phyloP scores from a whole-genome alignment of 1,140 invertebrate genomes.

The Helicoverpa zea region DNA sequence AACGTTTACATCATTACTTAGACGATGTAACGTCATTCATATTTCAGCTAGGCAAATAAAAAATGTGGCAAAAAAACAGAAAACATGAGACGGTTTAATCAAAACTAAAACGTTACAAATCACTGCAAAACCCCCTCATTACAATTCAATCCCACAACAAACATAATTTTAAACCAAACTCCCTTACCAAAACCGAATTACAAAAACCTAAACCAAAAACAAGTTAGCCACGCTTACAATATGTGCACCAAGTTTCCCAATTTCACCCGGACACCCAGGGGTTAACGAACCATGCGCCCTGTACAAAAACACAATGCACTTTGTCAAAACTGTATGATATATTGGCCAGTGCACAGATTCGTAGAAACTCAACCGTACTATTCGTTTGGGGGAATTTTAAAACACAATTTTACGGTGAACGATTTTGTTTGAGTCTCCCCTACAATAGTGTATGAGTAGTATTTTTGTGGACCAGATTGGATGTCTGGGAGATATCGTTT shows the following conservation, averaged over 20 bases:
- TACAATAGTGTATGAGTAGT: constrained; percentile 10
- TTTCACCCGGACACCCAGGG: constrained; percentile 45
- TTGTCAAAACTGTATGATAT: constrained; percentile 69
- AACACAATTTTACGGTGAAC: constrained; percentile 65
- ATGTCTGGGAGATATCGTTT: no score
- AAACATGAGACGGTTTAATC: no score
- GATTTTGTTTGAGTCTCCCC: constrained; percentile 53
- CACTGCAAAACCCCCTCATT: no score
- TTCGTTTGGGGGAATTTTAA: constrained; percentile 54
- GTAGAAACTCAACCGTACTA: constrained; percentile 35
- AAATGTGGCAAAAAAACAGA: no score
- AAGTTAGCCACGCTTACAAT: constrained; percentile 29
- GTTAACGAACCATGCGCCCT: constrained; percentile 61
- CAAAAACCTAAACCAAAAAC: constrained; percentile 10
- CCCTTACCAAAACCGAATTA: background rate
- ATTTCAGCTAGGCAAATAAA: no score
- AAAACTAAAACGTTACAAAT: no score
- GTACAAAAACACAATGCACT: constrained; percentile 67
- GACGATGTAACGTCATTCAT: no score
- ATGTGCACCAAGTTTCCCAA: constrained; percentile 42
- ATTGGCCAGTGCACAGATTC: constrained; percentile 56
- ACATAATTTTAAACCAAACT: no score
- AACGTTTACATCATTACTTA: no score
- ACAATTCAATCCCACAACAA: no score
- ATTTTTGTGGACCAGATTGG: no score